These are phyloP conservation scores for Drosophila serrata DNA, from an alignment of 1,140 invertebrate species.

Conservation along the genomic window DNA sequence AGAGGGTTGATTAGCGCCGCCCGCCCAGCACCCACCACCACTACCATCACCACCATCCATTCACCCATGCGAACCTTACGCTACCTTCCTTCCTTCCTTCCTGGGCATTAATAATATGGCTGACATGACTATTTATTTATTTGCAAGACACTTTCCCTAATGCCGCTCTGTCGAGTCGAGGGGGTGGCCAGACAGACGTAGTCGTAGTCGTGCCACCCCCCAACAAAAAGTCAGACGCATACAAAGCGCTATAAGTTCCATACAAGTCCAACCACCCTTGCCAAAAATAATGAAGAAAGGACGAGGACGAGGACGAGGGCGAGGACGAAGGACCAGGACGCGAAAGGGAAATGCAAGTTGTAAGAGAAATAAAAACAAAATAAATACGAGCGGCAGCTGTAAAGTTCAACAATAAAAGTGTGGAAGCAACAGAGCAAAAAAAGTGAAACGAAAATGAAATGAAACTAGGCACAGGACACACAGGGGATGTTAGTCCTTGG, in stretches of 20 bases:
- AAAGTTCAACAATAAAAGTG: constrained; percentile 75
- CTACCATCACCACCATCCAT: not conserved
- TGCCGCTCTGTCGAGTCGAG: constrained; percentile 17
- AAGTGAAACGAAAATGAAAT: constrained; percentile 76
- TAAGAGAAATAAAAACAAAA: constrained; percentile 31
- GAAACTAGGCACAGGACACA: constrained; percentile 61
- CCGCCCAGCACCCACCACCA: constrained; percentile 21
- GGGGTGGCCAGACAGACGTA: constrained; percentile 64
- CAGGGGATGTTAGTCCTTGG: constrained; percentile 41
- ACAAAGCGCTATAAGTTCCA: constrained; percentile 54
- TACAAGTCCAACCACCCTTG: constrained; percentile 60
- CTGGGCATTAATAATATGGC: constrained; percentile 77
- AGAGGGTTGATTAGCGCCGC: constrained; percentile 67
- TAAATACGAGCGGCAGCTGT: constrained; percentile 71
- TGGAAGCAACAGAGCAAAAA: constrained; percentile 59
- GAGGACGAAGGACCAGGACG: constrained; percentile 3
- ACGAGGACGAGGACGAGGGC: constrained; percentile 5
- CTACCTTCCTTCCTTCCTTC: constrained; percentile 44
- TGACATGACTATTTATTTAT: constrained; percentile 84
- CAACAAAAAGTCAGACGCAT: constrained; percentile 52
- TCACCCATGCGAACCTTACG: constrained; percentile 30
- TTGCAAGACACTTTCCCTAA: constrained; percentile 79
- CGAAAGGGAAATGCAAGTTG: constrained; percentile 38
- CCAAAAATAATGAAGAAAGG: constrained; percentile 43
- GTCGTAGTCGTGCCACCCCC: constrained; percentile 36